Evolutionary conservation across 2,113 vertebrate species (phyloP).

Genomic region (Marcusenius ussheri): DNA sequence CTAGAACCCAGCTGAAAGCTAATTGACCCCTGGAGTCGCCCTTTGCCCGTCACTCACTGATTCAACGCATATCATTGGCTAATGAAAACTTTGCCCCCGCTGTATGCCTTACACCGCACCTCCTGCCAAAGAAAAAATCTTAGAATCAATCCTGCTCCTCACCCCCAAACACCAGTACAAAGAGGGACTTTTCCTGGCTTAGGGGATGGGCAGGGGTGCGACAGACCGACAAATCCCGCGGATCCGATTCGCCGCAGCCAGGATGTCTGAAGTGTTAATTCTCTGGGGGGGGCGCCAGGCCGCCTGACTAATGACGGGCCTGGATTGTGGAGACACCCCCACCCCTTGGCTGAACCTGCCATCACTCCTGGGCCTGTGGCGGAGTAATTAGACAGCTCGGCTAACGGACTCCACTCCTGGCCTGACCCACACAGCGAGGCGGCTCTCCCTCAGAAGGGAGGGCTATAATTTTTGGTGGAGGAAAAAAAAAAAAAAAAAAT

Average conservation of each 20-base stretch:
- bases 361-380: slow-evolving; percentile 19
- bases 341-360: slow-evolving; percentile 24
- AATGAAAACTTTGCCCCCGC: neutral
- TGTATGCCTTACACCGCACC: neutral
- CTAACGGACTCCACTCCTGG: neutral
- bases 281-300: neutral
- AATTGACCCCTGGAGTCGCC: neutral
- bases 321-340: slow-evolving; percentile 11
- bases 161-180: neutral
- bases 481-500: neutral
- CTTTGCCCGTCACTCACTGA: neutral
- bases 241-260: neutral
- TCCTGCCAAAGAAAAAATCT: neutral
- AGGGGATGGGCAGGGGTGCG: neutral
- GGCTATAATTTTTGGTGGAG: slow-evolving; percentile 18
- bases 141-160: neutral
- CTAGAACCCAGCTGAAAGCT: neutral
- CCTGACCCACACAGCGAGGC: neutral
- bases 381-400: slow-evolving; percentile 19
- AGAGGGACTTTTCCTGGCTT: neutral
- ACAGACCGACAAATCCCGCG: neutral
- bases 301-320: slow-evolving; percentile 12
- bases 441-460: neutral
- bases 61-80: neutral
- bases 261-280: slow-evolving; percentile 15